Conservation (phyloP, 1,140 invertebrate species). For the Oscheius sp. region DNA sequence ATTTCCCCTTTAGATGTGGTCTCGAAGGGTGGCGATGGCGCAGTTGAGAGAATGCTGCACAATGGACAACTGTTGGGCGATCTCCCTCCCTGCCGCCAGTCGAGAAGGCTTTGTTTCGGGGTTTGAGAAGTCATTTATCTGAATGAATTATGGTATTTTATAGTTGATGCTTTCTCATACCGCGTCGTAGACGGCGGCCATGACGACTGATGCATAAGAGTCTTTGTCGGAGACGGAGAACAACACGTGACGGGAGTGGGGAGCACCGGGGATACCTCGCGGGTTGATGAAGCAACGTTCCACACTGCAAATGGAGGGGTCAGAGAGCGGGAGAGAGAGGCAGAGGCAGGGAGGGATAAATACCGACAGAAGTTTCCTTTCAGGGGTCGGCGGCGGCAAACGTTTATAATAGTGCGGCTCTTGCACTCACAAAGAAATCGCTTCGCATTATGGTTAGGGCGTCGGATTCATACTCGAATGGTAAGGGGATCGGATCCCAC, state of each 20-base stretch:
- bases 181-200: constrained; percentile 36
- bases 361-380: no score
- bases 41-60: constrained; percentile 38
- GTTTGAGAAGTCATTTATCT: constrained; percentile 16
- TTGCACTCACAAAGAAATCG: no score
- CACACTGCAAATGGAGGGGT: constrained; percentile 1
- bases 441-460: no score
- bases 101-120: constrained; percentile 8
- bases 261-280: constrained; percentile 19
- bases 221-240: constrained; percentile 35
- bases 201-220: constrained; percentile 25
- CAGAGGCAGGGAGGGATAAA: background rate
- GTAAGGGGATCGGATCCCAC: no score
- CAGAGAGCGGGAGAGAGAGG: background rate
- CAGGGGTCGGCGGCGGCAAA: no score
- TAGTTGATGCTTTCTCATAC: background rate
- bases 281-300: constrained; percentile 43
- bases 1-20: constrained; percentile 24
- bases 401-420: no score
- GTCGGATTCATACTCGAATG: no score
- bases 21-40: constrained; percentile 26
- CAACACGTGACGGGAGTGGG: constrained; percentile 31
- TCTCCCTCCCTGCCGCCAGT: constrained; percentile 9
- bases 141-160: background rate
- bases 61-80: constrained; percentile 32